Conservation (phyloP, 1,140 invertebrate genomes). For the Caligus rogercresseyi region DNA sequence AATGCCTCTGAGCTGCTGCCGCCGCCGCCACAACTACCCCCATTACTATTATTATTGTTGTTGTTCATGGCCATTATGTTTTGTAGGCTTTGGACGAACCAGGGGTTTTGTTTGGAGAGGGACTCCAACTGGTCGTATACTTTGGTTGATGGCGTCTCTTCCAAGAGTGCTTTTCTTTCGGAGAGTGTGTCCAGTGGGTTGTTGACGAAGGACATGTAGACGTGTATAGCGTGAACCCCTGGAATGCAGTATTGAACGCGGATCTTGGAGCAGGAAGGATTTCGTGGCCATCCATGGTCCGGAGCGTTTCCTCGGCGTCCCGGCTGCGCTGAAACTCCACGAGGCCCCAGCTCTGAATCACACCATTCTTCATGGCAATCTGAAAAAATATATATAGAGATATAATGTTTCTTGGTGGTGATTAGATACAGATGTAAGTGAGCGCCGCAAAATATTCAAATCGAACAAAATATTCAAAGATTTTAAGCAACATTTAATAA, state of each 20-base stretch:
- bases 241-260: slow-evolving; percentile 39
- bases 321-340: slow-evolving; percentile 35
- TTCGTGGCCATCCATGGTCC: slow-evolving; percentile 29
- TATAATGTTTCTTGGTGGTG: no score
- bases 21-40: not conserved
- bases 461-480: no score
- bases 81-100: slow-evolving; percentile 35
- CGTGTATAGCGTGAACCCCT: slow-evolving; percentile 37
- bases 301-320: slow-evolving; percentile 36
- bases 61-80: slow-evolving; percentile 30
- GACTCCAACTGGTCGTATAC: slow-evolving; percentile 32
- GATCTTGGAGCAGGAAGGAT: slow-evolving; percentile 31
- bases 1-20: no score
- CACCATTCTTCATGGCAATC: slow-evolving; percentile 38
- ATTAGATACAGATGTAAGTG: no score
- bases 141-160: slow-evolving; percentile 12
- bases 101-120: slow-evolving; percentile 35
- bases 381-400: slow-evolving; percentile 23
- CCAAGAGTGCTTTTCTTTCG: slow-evolving; percentile 4
- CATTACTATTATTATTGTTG: no score
- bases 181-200: slow-evolving; percentile 27
- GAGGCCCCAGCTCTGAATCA: slow-evolving; percentile 38
- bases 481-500: no score
- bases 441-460: no score
- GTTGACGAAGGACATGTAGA: slow-evolving; percentile 36